These are phyloP conservation scores for Drosophila ananassae DNA, from an alignment of 1,140 invertebrate species.

Conservation along the genomic window DNA sequence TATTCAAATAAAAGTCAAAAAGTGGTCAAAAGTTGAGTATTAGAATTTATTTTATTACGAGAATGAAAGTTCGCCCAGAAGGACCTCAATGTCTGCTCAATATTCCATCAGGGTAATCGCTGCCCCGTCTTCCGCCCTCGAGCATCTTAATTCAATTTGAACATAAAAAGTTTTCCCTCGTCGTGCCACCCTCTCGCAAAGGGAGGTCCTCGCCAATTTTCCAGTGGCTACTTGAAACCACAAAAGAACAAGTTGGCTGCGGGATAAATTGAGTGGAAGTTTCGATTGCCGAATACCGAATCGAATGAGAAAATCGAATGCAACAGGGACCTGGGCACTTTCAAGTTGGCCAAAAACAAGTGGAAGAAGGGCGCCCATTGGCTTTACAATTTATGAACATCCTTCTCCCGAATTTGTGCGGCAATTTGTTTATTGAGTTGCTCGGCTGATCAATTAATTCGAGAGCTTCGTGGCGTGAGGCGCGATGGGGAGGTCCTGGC, in stretches of 20 bases:
- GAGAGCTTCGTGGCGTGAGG: slow-evolving; percentile 30
- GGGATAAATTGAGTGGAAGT: slow-evolving; percentile 65
- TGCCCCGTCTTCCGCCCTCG: neutral
- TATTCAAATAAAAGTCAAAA: slow-evolving; percentile 1
- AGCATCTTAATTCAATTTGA: slow-evolving; percentile 49
- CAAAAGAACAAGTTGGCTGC: slow-evolving; percentile 43
- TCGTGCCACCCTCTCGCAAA: no score
- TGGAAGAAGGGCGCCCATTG: neutral
- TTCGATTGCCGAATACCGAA: slow-evolving; percentile 24
- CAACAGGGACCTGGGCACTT: slow-evolving; percentile 30
- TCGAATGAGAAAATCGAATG: slow-evolving; percentile 43
- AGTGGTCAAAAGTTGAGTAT: neutral
- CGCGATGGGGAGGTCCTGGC: neutral
- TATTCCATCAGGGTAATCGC: slow-evolving; percentile 32
- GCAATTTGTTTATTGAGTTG: slow-evolving; percentile 63
- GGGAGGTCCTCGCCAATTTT: slow-evolving; percentile 37
- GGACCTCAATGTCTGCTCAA: neutral
- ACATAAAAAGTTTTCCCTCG: slow-evolving; percentile 28
- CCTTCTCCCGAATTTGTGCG: slow-evolving; percentile 8
- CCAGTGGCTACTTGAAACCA: slow-evolving; percentile 46
- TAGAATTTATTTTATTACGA: neutral
- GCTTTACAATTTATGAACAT: slow-evolving; percentile 51
- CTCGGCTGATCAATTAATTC: slow-evolving; percentile 69
- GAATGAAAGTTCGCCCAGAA: neutral
- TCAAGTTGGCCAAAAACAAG: no score